Evolutionary conservation across 1,140 invertebrate species (phyloP), one percentile per base, ranked within the genome.

Genomic region (Formica exsecta): DNA sequence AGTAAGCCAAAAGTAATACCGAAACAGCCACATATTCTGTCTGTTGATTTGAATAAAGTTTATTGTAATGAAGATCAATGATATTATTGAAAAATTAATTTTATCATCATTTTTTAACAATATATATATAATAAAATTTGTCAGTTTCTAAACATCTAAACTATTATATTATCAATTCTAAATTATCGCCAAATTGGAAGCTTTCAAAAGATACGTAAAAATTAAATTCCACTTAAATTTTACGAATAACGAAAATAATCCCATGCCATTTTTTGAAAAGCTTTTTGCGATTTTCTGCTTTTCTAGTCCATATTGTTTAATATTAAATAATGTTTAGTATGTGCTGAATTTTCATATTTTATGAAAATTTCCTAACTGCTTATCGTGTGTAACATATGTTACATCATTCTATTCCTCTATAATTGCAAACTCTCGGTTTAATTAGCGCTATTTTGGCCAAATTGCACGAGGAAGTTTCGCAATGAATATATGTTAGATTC

Each of bases 1-100:
- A 89, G 32, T 61, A 84, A 90, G 81, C 86, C 85, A 68, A 80
- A 22, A 81, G 29, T 88, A 80, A 75, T 32, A 71, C 29, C 6
- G 44, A 13, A 48, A 80, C 41, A 80, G 61, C n/a, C 29, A 57
- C 22, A 70, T 48, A 48, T 57, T 80, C 2, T 29, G 32, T 77
- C 9, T 48, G 6, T n/a, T 41, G 29, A 62, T 36, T 32, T n/a
- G 29, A 83, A 11, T 25, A n/a, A 32, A 66, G 13, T 64, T 61
- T 75, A 54, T 16, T n/a, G 11, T 61, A 59, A 59, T 25, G n/a
- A 13, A 25, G 22, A 61, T 59, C n/a, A 29, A 44, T 62, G 25
- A 64, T 64, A 29, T 62, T 64, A 48, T 48, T 4, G 16, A 41
- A 48, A 19, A 3, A 77, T 48, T 77, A 44, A 65, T 44, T 44